A percentile compares a stretch with the other conserved stretches of the same genome.
Conservation (phyloP, 2,113 vertebrate species). For the Callaeas wilsoni region DNA sequence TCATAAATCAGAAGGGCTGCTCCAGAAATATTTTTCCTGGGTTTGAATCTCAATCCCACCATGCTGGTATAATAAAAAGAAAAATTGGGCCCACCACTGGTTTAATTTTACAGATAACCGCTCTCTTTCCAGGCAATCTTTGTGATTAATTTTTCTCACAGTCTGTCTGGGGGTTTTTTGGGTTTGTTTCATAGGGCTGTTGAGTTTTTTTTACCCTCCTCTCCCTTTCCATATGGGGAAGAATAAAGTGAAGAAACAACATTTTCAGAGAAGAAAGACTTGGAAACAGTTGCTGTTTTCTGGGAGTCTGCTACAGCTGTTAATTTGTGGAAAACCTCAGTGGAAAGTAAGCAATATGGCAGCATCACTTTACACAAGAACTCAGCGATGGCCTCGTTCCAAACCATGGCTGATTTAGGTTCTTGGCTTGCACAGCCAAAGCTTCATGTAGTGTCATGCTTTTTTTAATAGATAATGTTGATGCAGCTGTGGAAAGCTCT, state of each 20-base stretch:
- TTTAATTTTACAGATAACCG: slow-evolving; percentile 42
- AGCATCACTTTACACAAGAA: slow-evolving; percentile 47
- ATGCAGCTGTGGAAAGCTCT: slow-evolving; percentile 67
- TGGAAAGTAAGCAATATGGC: slow-evolving; percentile 70
- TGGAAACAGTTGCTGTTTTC: slow-evolving; percentile 59
- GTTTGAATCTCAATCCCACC: slow-evolving; percentile 36
- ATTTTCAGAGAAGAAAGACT: slow-evolving; percentile 69
- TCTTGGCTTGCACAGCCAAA: slow-evolving; percentile 29
- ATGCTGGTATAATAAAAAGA: slow-evolving; percentile 33
- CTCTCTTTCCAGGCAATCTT: slow-evolving; percentile 35
- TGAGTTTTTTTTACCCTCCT: neutral
- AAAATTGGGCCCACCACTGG: slow-evolving; percentile 16
- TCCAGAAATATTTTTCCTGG: slow-evolving; percentile 45
- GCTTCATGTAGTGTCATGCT: slow-evolving; percentile 49
- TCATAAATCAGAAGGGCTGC: slow-evolving; percentile 45
- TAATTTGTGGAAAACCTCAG: slow-evolving; percentile 70
- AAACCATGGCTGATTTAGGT: slow-evolving; percentile 51
- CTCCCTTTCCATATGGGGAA: slow-evolving; percentile 49
- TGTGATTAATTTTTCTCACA: slow-evolving; percentile 32
- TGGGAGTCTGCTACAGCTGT: slow-evolving; percentile 69
- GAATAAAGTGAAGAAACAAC: slow-evolving; percentile 46
- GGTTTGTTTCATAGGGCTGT: neutral
- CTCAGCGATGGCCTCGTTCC: slow-evolving; percentile 58
- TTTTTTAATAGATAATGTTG: slow-evolving; percentile 61
- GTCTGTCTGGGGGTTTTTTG: neutral